Base-by-base conservation (phyloP, 2,113 vertebrate genomes). In the Oreochromis tanganicae region DNA sequence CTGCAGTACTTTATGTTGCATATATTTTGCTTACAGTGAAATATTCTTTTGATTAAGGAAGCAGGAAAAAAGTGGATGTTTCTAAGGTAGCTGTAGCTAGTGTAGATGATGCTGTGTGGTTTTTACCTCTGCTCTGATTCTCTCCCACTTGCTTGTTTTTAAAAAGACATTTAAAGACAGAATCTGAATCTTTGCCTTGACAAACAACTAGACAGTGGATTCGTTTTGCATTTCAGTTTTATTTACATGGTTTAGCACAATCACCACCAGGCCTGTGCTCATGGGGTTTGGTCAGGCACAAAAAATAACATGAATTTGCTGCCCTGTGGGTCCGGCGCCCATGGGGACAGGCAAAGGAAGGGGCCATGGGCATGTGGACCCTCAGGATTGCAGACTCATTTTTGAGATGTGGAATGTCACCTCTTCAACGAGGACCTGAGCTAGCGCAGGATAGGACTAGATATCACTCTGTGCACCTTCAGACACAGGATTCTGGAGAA, bases 351-450 rank as follows among this genome's bases (percentile, higher is more conserved):
- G 5, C n/a, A 9, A 73, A 46, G 38, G 66, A 27, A 43, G 13
- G 0, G n/a, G 38, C 0, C 0, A 24, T 10, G n/a, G 13, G 43
- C 21, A 1, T 10, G 21, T 27, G 21, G 3, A 46, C 5, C 38
- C 66, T 46, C 2, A 46, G 13, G 38, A 46, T 2, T 43, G n/a
- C n/a, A 24, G n/a, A 71, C 66, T 71, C n/a, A 0, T 73, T 73
- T 73, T 73, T 73, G 38, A 73, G 38, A 71, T 71, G 7, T 0
- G 0, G 12, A 71, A 71, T 14, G 12, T 71, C 66, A 71, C 66
- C n/a, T 71, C 66, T 71, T 43, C 7, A 24, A 24, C 0, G 1
- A 4, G 66, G n/a, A 71, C 66, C n/a, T 71, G 0, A 43, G 66
- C 36, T 4, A 71, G n/a, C 2, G 1, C n/a, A 27, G 63, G 34